Evolutionary conservation across 1,140 invertebrate genomes (phyloP), one percentile per base, ranked within the genome.

Genomic region (Adoxophyes honmai): DNA sequence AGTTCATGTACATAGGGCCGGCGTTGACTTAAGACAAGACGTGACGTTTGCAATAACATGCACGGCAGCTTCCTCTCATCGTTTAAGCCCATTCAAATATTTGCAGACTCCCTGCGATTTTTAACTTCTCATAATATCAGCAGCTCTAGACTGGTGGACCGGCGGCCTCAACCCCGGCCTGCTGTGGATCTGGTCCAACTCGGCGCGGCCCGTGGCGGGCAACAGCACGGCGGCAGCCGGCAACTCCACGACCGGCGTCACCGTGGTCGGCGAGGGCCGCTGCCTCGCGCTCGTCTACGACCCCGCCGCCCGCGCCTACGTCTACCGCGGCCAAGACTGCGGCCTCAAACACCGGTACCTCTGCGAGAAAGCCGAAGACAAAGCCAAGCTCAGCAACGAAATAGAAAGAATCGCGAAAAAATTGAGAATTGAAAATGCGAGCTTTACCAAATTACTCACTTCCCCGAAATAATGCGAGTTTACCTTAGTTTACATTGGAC

Each of bases 121-220:
- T n/a, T n/a, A n/a, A n/a, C n/a, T n/a, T n/a, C n/a, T n/a, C n/a
- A n/a, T n/a, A n/a, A n/a, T n/a, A n/a, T 15, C 65, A 69, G 11
- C 70, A 93, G 93, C 93, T 0, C 90, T 89, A 64, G 93, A 94
- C 68, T 96, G 92, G 75, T 96, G 95, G 95, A 94, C 94, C 5
- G 95, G 94, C 5, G 95, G 95, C 0, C 81, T 96, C 10, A 96
- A 96, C 86, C 95, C 95, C 0, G 95, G 95, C 10, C 87, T 96
- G 0, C 83, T 96, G 13, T 96, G 95, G 95, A 96, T 96, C 70
- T 96, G 95, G 95, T 92, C 94, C 5, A 93, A 93, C 64, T 95
- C 93, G 36, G 95, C 94, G 0, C 91, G 93, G 60, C 94, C 94
- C 0, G 92, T 96, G 54, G 62, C 75, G 54, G 76, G 76, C 78